Conservation (phyloP, 1,140 invertebrate genomes). For the Diprion similis region DNA sequence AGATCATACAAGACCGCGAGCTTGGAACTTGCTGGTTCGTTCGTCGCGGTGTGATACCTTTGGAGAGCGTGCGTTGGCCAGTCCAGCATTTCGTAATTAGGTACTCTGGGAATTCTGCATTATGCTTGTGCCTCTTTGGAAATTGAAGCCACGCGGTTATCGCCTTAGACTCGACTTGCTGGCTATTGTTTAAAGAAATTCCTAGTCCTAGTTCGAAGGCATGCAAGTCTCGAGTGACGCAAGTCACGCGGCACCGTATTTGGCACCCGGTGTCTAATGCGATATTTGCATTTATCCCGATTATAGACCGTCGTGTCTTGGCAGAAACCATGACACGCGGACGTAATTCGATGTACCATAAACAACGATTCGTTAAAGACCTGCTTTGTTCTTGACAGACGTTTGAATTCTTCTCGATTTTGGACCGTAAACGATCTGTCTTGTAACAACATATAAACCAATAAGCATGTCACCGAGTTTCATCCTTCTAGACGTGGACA, state of each 20-base stretch:
- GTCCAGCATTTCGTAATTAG: neutral
- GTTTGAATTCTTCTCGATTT: too few species aligned
- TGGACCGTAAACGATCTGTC: too few species aligned
- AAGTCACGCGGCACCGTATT: neutral
- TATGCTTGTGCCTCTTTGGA: neutral
- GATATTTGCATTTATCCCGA: neutral
- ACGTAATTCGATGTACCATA: too few species aligned
- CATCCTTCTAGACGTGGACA: too few species aligned
- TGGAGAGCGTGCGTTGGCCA: neutral
- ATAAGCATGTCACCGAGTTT: too few species aligned
- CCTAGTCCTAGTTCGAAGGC: neutral
- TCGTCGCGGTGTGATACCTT: neutral
- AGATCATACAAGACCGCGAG: too few species aligned
- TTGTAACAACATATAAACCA: too few species aligned
- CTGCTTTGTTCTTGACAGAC: too few species aligned
- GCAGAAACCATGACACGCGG: too few species aligned
- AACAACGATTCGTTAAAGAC: too few species aligned
- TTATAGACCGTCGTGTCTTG: too few species aligned
- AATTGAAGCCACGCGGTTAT: slow-evolving; percentile 7
- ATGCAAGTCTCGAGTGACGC: neutral
- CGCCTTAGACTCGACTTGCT: neutral
- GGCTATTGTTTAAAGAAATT: slow-evolving; percentile 1
- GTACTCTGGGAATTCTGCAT: neutral
- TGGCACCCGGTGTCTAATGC: slow-evolving; percentile 4
- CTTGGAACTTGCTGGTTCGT: neutral